These are phyloP conservation scores for Cosmia trapezina DNA, from an alignment of 2,888 invertebrate genomes.

Conservation along the genomic window DNA sequence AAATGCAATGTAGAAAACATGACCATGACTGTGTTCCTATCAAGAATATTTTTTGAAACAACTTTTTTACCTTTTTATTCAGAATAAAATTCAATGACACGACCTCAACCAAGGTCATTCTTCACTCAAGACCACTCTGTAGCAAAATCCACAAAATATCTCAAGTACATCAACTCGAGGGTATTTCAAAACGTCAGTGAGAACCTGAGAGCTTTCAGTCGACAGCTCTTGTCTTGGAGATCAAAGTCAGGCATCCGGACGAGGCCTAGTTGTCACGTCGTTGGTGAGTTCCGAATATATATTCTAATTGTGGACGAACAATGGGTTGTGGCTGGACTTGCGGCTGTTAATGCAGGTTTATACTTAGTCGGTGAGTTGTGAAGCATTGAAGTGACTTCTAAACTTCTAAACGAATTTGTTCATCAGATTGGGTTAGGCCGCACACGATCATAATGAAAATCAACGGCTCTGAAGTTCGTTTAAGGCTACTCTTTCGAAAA, in stretches of 20 bases:
- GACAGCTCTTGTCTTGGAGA: slow-evolving; percentile 38
- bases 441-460: no score
- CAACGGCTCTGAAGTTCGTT: no score
- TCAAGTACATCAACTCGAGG: slow-evolving; percentile 7
- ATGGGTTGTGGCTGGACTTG: neutral
- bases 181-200: slow-evolving; percentile 29
- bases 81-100: neutral
- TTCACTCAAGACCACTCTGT: neutral
- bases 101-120: neutral
- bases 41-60: neutral
- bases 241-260: slow-evolving; percentile 26
- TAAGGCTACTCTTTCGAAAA: no score
- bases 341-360: neutral
- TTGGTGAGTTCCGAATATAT: neutral
- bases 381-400: neutral
- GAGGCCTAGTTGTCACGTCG: slow-evolving; percentile 28
- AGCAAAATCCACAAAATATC: slow-evolving; percentile 10
- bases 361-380: neutral
- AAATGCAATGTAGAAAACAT: neutral
- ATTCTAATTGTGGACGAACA: slow-evolving; percentile 19
- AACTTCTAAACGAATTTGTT: neutral
- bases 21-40: no score
- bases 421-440: no score
- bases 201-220: slow-evolving; percentile 6
- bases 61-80: neutral